These are phyloP conservation scores for Enchytraeus crypticus DNA, from an alignment of 2,888 invertebrate genomes.

Conservation along the genomic window DNA sequence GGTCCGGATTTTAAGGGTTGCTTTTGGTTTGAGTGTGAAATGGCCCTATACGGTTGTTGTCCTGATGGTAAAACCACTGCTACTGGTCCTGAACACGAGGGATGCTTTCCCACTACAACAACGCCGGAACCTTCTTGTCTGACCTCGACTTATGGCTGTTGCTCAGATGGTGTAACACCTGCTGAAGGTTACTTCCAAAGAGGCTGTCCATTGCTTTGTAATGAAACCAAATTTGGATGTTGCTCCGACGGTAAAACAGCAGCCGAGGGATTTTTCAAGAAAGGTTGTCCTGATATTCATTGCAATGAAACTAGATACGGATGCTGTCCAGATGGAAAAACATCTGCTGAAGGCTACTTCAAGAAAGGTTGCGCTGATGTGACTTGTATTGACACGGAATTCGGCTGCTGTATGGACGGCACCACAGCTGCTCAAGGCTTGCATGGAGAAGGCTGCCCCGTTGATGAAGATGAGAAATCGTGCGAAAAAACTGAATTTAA, in stretches of 20 bases:
- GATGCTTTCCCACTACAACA: no score
- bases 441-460: conserved; percentile 52
- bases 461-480: no score
- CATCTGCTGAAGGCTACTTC: conserved; percentile 51
- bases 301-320: conserved; percentile 52
- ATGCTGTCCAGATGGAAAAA: conserved; percentile 84
- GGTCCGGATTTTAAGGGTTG: conserved; percentile 62
- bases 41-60: conserved; percentile 69
- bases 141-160: neutral
- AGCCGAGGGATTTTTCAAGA: no score
- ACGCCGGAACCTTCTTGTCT: neutral
- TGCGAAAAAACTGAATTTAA: neutral
- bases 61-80: conserved; percentile 72
- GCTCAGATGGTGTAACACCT: conserved; percentile 33
- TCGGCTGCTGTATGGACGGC: conserved; percentile 72
- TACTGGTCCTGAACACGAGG: conserved; percentile 51
- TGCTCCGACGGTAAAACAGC: neutral
- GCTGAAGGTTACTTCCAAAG: conserved; percentile 62
- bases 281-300: no score
- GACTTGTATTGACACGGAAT: conserved; percentile 37
- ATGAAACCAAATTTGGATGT: neutral
- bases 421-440: conserved; percentile 74
- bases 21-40: conserved; percentile 12
- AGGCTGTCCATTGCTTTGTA: conserved; percentile 53
- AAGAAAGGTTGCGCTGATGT: neutral